These are phyloP conservation scores for Mormyrus hasselquistii DNA, from an alignment of 2,797 vertebrate genomes.

Conservation along the genomic window DNA sequence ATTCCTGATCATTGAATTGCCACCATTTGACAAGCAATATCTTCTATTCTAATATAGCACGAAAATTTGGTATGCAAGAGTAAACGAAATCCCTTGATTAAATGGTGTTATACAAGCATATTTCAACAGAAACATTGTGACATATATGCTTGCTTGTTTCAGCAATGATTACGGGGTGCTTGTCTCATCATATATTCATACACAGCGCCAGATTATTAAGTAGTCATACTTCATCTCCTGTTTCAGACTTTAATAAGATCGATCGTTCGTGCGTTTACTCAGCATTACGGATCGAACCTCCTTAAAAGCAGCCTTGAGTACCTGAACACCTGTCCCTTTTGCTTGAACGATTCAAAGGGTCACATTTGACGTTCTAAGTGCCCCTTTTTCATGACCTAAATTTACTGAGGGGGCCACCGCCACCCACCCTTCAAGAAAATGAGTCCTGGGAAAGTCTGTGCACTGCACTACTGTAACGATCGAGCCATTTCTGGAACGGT, in stretches of 20 bases:
- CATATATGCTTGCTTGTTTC: not conserved
- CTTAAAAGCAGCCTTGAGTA: not conserved
- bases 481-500: not conserved
- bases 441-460: not conserved
- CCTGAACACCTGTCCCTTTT: not conserved
- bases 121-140: not conserved
- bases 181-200: not conserved
- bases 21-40: not conserved
- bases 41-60: not conserved
- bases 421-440: not conserved
- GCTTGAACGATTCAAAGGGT: no score
- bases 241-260: not conserved
- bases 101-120: not conserved
- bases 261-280: not conserved
- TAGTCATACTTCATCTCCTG: not conserved
- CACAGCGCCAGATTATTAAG: not conserved
- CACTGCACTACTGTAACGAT: not conserved
- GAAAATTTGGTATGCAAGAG: not conserved
- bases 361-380: not conserved
- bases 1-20: not conserved
- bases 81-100: not conserved
- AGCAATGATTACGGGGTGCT: not conserved
- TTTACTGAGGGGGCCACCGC: not conserved
- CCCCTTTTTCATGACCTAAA: not conserved
- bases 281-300: not conserved